A percentile compares a stretch with the other conserved stretches of the same genome.
These are phyloP conservation scores for Colinus virginianus DNA, from an alignment of 2,113 vertebrate species.

Conservation along the genomic window DNA sequence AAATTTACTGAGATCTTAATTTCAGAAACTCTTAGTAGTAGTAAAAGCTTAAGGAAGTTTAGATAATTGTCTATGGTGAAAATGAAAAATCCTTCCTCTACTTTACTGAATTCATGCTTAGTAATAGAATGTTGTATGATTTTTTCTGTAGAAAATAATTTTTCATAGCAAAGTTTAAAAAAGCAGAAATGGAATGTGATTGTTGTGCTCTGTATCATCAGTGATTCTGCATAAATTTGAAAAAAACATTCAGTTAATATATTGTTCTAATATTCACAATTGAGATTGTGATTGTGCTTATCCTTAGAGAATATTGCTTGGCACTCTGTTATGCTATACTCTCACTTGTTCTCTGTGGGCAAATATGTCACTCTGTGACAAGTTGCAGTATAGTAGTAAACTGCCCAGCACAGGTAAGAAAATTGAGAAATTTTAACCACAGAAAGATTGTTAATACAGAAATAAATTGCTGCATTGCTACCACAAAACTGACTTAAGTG, in stretches of 20 bases:
- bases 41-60: background rate
- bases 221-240: background rate
- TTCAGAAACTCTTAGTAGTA: background rate
- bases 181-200: background rate
- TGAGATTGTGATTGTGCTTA: background rate
- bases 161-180: background rate
- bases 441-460: background rate
- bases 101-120: background rate
- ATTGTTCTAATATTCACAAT: background rate
- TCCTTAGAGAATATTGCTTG: background rate
- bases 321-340: background rate
- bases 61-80: background rate
- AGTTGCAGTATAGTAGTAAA: background rate
- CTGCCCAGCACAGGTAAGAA: background rate
- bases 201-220: background rate
- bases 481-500: background rate
- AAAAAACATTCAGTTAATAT: background rate
- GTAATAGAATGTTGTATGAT: background rate
- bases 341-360: background rate
- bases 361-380: slow-evolving; percentile 4
- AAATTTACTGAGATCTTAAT: background rate
- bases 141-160: background rate
- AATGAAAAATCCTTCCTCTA: background rate
- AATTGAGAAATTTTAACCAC: slow-evolving; percentile 9
- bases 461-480: background rate